Evolutionary conservation across 1,140 invertebrate genomes (phyloP), one percentile per base, ranked within the genome.

Genomic region (Aethina tumida): DNA sequence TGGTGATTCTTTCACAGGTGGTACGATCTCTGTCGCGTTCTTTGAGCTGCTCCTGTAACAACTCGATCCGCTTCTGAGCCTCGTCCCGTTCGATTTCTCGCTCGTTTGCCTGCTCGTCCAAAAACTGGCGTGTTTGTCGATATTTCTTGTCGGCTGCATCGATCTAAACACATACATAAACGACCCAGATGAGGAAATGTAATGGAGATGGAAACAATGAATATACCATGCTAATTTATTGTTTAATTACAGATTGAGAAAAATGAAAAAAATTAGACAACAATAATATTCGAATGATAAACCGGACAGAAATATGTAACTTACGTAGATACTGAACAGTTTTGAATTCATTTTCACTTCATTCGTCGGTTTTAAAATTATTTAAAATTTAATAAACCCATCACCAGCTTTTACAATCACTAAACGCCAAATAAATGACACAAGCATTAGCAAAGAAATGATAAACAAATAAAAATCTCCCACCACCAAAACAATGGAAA

Each of bases 131-230:
- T 1, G 77, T 84, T 9, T 73, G 70, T 48, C 73, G 71, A 24
- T 85, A 65, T 64, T 85, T 79, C 40, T 84, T 83, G 63, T 86
- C 82, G 16, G 84, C 81, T 24, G 78, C 79, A 43, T 81, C 78
- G 51, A 86, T 73, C 83, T 88, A 53, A 24, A 34, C n/a, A n/a
- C n/a, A n/a, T n/a, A n/a, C n/a, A n/a, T n/a, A n/a, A n/a, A n/a
- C n/a, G n/a, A n/a, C n/a, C n/a, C n/a, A n/a, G n/a, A n/a, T n/a
- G n/a, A n/a, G n/a, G n/a, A n/a, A n/a, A n/a, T n/a, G n/a, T n/a
- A n/a, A n/a, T n/a, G n/a, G n/a, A n/a, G n/a, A n/a, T n/a, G n/a
- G n/a, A n/a, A n/a, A n/a, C n/a, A n/a, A n/a, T n/a, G n/a, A n/a
- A n/a, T n/a, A n/a, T n/a, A n/a, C n/a, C n/a, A n/a, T n/a, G n/a